Conservation (phyloP, 2,797 vertebrate genomes). For the Agapornis canus region DNA sequence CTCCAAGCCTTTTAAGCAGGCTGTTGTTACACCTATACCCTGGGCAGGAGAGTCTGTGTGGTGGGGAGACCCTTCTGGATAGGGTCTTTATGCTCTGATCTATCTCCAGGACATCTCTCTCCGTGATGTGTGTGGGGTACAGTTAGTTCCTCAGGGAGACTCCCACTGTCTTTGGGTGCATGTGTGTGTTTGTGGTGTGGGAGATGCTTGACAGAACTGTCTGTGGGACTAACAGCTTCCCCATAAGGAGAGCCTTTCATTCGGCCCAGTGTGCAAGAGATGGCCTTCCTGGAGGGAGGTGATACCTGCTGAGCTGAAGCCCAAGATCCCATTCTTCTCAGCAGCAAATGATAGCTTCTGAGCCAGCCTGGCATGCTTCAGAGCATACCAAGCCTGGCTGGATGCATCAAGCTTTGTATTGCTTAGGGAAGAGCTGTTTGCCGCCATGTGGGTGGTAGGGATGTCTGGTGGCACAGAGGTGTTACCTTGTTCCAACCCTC, state of each 20-base stretch:
- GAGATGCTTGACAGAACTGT: not conserved
- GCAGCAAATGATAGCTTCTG: not conserved
- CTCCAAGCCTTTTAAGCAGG: fast-evolving
- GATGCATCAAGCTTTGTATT: fast-evolving
- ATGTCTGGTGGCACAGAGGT: not conserved
- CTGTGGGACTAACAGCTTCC: not conserved
- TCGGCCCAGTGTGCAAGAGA: fast-evolving
- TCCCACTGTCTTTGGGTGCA: not conserved
- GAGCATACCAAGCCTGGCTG: not conserved
- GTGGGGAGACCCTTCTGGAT: not conserved
- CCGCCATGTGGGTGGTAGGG: fast-evolving
- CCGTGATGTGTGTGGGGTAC: fast-evolving
- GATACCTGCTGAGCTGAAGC: not conserved
- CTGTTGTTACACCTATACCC: not conserved
- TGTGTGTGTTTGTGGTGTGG: fast-evolving
- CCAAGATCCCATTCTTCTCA: fast-evolving
- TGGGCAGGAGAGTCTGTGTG: fast-evolving
- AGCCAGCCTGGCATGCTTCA: fast-evolving
- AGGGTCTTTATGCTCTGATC: fast-evolving
- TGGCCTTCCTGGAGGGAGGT: not conserved
- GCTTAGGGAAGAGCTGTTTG: not conserved
- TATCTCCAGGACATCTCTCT: fast-evolving
- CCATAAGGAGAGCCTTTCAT: not conserved
- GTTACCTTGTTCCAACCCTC: not conserved
- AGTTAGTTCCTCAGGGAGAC: fast-evolving